A percentile compares a stretch with the other conserved stretches of the same genome.
These are phyloP conservation scores for Epinephelus fuscoguttatus DNA, from an alignment of 2,113 vertebrate species.

Conservation along the genomic window DNA sequence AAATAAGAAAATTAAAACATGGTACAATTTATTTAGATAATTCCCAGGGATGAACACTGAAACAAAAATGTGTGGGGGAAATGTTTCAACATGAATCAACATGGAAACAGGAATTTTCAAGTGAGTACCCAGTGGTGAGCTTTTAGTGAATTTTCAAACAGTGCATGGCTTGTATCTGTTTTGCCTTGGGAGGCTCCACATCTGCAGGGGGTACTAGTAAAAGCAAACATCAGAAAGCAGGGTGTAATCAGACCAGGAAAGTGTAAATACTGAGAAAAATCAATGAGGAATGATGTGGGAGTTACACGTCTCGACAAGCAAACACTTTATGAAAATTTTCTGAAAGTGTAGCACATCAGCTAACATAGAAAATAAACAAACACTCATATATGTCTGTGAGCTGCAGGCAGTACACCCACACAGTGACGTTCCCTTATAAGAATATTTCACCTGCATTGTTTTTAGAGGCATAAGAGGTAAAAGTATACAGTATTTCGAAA, in stretches of 20 bases:
- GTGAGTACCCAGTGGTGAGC: not conserved
- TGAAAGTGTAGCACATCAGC: not conserved
- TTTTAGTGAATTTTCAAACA: slow-evolving; percentile 36
- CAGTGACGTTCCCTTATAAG: not conserved
- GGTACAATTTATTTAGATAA: not conserved
- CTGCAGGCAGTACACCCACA: not conserved
- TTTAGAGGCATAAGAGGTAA: not conserved
- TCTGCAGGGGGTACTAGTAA: slow-evolving; percentile 17
- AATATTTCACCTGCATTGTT: not conserved
- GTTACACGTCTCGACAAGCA: not conserved
- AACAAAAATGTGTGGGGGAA: not conserved
- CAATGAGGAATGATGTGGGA: not conserved
- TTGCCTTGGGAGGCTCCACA: slow-evolving; percentile 25
- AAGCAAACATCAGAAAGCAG: slow-evolving; percentile 30
- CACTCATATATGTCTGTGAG: not conserved
- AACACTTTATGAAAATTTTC: not conserved
- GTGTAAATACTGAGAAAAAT: slow-evolving; percentile 29
- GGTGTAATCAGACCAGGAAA: slow-evolving; percentile 10
- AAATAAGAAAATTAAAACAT: not conserved
- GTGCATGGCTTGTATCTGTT: slow-evolving; percentile 13
- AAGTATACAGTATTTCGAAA: no score
- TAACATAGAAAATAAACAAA: not conserved
- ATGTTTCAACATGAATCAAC: slow-evolving; percentile 2
- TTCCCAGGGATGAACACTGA: not conserved
- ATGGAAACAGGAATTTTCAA: not conserved